phyloP scores from a whole-genome alignment of 2,888 invertebrate genomes.

The Perizoma affinitatum region DNA sequence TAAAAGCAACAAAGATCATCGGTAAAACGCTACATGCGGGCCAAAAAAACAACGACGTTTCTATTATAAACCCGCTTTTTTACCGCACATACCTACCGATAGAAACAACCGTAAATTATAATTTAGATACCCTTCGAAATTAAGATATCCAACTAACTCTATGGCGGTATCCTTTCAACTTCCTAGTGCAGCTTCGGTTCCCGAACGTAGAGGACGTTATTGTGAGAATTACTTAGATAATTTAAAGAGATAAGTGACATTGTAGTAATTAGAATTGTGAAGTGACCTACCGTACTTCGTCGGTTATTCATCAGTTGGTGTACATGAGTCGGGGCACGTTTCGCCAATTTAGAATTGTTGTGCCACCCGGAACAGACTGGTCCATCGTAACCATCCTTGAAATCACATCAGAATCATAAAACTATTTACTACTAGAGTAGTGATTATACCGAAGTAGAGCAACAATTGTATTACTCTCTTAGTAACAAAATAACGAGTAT shows the following conservation, averaged over 20 bases:
- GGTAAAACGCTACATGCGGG: conserved; percentile 70
- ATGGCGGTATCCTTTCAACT: conserved; percentile 71
- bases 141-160: conserved; percentile 74
- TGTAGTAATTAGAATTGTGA: conserved; percentile 48
- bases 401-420: conserved; percentile 21
- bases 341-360: conserved; percentile 65
- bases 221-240: conserved; percentile 5
- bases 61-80: conserved; percentile 79
- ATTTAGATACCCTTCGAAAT: conserved; percentile 77
- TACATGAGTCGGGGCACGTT: conserved; percentile 70
- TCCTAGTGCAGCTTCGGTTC: conserved; percentile 64
- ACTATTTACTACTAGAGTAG: background rate
- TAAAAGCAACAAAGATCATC: conserved; percentile 63
- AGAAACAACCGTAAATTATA: conserved; percentile 80
- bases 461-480: no score
- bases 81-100: conserved; percentile 57
- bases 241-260: conserved; percentile 1
- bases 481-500: no score
- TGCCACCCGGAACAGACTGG: conserved; percentile 37
- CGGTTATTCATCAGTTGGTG: conserved; percentile 57
- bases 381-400: conserved; percentile 36
- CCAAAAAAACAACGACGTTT: conserved; percentile 76
- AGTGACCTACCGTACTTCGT: conserved; percentile 70
- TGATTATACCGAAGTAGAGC: no score
- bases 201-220: conserved; percentile 63